phyloP scores from a whole-genome alignment of 1,140 invertebrate genomes.

The Chymomyza costata region DNA sequence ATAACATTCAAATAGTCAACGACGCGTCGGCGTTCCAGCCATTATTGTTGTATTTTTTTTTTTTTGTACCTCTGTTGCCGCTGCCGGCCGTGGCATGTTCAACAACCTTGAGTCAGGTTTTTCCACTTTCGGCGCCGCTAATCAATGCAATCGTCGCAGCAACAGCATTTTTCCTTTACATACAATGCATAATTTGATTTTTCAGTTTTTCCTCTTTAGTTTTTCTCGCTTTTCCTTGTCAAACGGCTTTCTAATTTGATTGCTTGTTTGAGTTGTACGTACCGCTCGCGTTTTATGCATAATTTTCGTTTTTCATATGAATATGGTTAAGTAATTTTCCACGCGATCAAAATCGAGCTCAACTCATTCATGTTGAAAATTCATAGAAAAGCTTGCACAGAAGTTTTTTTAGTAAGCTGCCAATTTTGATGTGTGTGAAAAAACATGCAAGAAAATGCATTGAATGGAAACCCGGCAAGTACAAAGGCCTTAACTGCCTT shows the following conservation, averaged over 20 bases:
- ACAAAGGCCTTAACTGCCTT: no score
- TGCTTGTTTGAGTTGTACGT: neutral
- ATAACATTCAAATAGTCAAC: constrained; percentile 67
- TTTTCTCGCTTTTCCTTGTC: constrained; percentile 40
- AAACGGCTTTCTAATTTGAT: constrained; percentile 66
- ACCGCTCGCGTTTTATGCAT: constrained; percentile 40
- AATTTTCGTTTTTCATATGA: constrained; percentile 33
- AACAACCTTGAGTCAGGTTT: constrained; percentile 75
- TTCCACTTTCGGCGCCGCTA: constrained; percentile 67
- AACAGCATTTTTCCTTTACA: constrained; percentile 11
- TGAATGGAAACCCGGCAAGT: no score
- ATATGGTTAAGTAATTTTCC: constrained; percentile 58
- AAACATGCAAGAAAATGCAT: no score
- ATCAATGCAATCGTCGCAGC: neutral
- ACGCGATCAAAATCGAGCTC: constrained; percentile 47
- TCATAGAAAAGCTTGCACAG: no score
- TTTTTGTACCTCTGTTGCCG: constrained; percentile 29
- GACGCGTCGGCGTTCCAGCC: constrained; percentile 22
- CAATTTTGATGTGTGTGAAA: no score
- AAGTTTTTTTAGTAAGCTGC: no score
- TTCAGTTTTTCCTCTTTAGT: constrained; percentile 31
- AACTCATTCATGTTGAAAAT: constrained; percentile 58
- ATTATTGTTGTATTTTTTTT: constrained; percentile 27
- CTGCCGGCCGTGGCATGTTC: constrained; percentile 52
- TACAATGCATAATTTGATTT: neutral